Evolutionary conservation across 2,113 vertebrate genomes (phyloP).

Genomic region (Heterocephalus glaber): DNA sequence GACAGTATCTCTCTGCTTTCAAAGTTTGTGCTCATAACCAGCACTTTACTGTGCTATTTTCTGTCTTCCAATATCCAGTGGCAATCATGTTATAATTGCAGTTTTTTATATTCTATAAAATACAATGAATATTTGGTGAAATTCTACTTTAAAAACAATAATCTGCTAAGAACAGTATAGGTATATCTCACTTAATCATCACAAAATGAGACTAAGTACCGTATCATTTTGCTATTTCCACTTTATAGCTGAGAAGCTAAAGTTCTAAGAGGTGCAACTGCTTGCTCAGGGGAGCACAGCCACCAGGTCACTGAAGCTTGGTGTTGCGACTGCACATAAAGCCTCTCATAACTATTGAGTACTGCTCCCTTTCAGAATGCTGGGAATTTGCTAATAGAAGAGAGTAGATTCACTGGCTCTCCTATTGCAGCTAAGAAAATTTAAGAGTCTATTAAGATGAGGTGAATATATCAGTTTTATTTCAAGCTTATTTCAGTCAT

Average conservation of each 20-base stretch:
- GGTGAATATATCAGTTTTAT: conserved; percentile 78
- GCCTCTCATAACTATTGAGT: neutral
- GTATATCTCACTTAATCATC: neutral
- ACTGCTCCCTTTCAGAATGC: neutral
- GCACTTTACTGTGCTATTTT: neutral
- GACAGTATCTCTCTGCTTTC: neutral
- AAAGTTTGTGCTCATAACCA: neutral
- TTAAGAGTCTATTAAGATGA: conserved; percentile 75
- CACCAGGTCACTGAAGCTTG: neutral
- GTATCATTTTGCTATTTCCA: neutral
- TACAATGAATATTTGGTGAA: neutral
- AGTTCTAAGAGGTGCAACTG: neutral
- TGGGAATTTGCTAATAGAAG: conserved; percentile 35
- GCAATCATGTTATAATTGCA: neutral
- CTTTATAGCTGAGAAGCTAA: neutral
- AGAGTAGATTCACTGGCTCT: neutral
- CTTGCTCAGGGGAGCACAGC: neutral
- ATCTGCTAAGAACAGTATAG: neutral
- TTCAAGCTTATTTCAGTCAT: conserved; percentile 73
- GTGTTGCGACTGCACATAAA: neutral
- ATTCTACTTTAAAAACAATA: neutral
- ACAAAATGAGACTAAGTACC: neutral
- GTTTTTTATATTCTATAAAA: neutral
- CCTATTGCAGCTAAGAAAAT: conserved; percentile 42
- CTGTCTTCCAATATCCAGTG: neutral